Conservation (phyloP, 2,797 vertebrate genomes). For the Steatocranus sp. region DNA sequence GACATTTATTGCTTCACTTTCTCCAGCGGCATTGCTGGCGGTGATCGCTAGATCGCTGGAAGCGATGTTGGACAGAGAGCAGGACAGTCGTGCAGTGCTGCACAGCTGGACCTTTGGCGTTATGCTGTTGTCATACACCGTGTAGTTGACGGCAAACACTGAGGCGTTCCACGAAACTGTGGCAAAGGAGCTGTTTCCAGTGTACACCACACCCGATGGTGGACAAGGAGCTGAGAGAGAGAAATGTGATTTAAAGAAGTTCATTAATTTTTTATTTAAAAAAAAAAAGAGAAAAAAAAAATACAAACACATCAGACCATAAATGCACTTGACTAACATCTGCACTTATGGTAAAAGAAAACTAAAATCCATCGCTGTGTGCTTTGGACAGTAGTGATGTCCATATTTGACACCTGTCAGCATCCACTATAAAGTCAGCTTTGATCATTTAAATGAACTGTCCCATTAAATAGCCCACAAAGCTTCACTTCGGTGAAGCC, state of each 20-base stretch:
- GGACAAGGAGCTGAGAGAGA: constrained; percentile 71
- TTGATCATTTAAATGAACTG: not conserved
- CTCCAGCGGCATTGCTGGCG: constrained; percentile 68
- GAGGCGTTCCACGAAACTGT: constrained; percentile 65
- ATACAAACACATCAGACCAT: not conserved
- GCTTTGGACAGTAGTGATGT: not conserved
- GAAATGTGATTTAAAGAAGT: not conserved
- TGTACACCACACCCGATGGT: constrained; percentile 49
- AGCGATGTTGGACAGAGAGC: constrained; percentile 38
- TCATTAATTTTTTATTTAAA: not conserved
- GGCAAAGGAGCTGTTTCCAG: constrained; percentile 12
- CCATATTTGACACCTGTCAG: not conserved
- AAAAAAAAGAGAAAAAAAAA: not conserved
- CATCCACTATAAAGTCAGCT: not conserved
- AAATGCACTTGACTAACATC: not conserved
- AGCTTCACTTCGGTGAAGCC: not conserved
- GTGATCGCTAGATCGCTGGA: constrained; percentile 52
- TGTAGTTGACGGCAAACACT: constrained; percentile 57
- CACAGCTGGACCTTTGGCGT: constrained; percentile 44
- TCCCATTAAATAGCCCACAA: not conserved
- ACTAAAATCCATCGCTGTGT: not conserved
- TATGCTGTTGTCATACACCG: constrained; percentile 37
- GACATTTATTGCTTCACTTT: constrained; percentile 50
- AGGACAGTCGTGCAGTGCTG: constrained; percentile 54
- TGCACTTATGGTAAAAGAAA: not conserved